Evolutionary conservation across 2,797 vertebrate genomes (phyloP).

Genomic region (Dallia pectoralis): DNA sequence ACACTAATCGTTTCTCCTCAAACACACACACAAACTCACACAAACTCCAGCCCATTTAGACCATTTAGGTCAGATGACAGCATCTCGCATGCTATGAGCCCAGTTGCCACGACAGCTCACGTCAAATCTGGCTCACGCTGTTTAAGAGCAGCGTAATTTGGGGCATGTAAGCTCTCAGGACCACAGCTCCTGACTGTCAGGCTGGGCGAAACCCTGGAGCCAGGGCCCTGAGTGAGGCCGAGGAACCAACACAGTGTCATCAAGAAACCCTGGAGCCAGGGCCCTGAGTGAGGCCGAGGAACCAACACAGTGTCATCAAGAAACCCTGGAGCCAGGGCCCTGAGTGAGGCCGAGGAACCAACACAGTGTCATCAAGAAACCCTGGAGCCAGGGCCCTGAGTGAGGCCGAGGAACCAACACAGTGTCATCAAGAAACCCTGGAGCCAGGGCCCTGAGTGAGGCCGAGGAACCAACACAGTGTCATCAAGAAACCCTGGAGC

Average conservation of each 20-base stretch:
- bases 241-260: no score
- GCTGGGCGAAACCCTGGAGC: constrained; percentile 52
- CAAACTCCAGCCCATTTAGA: constrained; percentile 63
- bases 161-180: constrained; percentile 75
- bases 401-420: no score
- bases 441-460: no score
- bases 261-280: no score
- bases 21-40: constrained; percentile 22
- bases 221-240: constrained; percentile 54
- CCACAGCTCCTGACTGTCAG: constrained; percentile 64
- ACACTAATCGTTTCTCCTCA: no score
- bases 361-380: constrained; percentile 19
- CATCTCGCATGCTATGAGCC: constrained; percentile 66
- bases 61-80: constrained; percentile 81
- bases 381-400: no score
- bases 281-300: constrained; percentile 23
- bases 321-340: no score
- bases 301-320: no score
- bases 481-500: no score
- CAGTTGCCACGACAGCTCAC: constrained; percentile 74
- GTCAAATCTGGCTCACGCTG: constrained; percentile 78
- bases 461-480: no score
- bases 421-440: no score
- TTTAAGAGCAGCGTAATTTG: constrained; percentile 75
- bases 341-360: no score